Conservation (phyloP, 2,888 invertebrate species). For the Lypha dubia region DNA sequence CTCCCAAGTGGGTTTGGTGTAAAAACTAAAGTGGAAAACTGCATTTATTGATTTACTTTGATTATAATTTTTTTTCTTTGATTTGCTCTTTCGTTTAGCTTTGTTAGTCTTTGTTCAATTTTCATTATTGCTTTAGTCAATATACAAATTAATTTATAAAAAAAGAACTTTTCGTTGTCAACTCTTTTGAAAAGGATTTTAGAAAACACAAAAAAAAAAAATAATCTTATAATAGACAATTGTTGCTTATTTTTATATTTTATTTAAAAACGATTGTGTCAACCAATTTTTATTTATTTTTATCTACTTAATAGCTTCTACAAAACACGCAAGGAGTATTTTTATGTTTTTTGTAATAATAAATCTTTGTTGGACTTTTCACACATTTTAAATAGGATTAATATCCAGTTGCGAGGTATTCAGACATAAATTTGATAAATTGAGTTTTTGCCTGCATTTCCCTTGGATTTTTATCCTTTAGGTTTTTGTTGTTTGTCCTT, state of each 20-base stretch:
- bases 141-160: background rate
- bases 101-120: constrained; percentile 4
- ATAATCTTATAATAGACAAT: constrained; percentile 46
- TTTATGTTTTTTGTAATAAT: constrained; percentile 1
- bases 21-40: constrained; percentile 45
- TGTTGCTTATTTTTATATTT: constrained; percentile 54
- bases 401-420: constrained; percentile 73
- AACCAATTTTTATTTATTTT: constrained; percentile 34
- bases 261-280: constrained; percentile 39
- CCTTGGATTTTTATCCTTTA: constrained; percentile 7
- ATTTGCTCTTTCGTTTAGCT: background rate
- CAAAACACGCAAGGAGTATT: background rate
- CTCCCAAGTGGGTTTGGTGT: background rate
- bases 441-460: constrained; percentile 26
- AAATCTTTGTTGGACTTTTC: constrained; percentile 74
- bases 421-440: constrained; percentile 58
- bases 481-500: background rate
- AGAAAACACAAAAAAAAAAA: constrained; percentile 55
- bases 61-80: constrained; percentile 52
- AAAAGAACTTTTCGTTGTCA: constrained; percentile 39
- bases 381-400: constrained; percentile 80
- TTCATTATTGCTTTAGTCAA: constrained; percentile 5
- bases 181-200: constrained; percentile 51
- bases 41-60: constrained; percentile 75
- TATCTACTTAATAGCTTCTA: constrained; percentile 21